Percentiles rank a stretch among this genome's conserved stretches.
Conservation (phyloP, 2,888 invertebrate species). For the Hermodice carunculata region DNA sequence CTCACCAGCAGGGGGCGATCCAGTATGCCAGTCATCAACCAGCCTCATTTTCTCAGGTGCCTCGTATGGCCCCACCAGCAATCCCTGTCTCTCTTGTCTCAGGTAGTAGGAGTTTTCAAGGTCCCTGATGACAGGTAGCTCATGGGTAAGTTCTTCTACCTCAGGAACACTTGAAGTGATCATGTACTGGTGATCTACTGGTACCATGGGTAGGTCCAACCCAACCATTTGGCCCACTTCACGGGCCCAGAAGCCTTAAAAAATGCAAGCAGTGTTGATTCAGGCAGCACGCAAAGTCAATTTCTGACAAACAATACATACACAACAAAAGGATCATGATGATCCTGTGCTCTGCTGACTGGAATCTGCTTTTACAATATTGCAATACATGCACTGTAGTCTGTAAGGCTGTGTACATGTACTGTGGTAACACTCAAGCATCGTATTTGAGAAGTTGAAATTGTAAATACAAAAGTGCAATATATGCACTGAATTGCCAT, state of each 20-base stretch:
- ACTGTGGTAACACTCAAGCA: too few relatives aligned
- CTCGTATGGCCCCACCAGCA: constrained; percentile 71
- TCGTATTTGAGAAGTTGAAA: too few relatives aligned
- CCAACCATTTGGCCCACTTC: constrained; percentile 69
- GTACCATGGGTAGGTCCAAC: constrained; percentile 68
- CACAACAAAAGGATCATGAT: too few relatives aligned
- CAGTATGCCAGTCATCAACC: constrained; percentile 67
- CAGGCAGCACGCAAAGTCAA: too few relatives aligned
- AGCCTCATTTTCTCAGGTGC: constrained; percentile 63
- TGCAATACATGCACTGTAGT: too few relatives aligned
- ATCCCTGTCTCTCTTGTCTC: constrained; percentile 65
- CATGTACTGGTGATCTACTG: constrained; percentile 71
- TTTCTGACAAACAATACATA: too few relatives aligned
- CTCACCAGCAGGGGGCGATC: constrained; percentile 65
- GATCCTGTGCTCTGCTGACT: too few relatives aligned
- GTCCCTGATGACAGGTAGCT: constrained; percentile 70
- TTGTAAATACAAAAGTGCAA: too few relatives aligned
- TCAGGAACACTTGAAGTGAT: constrained; percentile 65
- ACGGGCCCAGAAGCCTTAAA: constrained; percentile 70
- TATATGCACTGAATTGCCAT: too few relatives aligned
- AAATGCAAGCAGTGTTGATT: too few relatives aligned
- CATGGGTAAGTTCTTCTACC: constrained; percentile 50
- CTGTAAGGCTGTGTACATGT: too few relatives aligned
- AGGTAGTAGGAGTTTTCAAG: constrained; percentile 71
- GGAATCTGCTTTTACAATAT: too few relatives aligned